Conservation (phyloP, 2,797 vertebrate species). For the Eutrigla gurnardus region DNA sequence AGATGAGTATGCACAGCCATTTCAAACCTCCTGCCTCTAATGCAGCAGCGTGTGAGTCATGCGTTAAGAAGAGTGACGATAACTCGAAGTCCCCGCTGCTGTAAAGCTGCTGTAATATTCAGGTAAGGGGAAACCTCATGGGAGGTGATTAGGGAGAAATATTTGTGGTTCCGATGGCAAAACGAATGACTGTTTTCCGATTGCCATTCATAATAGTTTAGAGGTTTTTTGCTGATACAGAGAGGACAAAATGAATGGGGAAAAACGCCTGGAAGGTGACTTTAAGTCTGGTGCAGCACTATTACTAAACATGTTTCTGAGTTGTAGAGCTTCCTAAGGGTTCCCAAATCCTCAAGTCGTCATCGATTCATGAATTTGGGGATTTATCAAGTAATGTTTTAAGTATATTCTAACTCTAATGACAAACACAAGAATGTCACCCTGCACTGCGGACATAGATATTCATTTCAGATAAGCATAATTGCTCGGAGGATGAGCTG, state of each 20-base stretch:
- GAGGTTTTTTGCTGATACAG: constrained; percentile 15
- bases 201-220: not conserved
- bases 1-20: constrained; percentile 60
- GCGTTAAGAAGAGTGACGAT: constrained; percentile 37
- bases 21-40: constrained; percentile 42
- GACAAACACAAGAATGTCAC: constrained; percentile 4
- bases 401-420: constrained; percentile 7
- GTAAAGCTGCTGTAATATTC: constrained; percentile 13
- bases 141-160: constrained; percentile 14
- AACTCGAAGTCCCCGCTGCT: constrained; percentile 30
- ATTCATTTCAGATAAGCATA: constrained; percentile 45
- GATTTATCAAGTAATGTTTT: constrained; percentile 27
- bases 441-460: constrained; percentile 18
- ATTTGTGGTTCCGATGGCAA: not conserved
- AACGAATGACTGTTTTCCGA: not conserved
- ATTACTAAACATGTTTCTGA: not conserved
- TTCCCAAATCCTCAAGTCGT: constrained; percentile 8
- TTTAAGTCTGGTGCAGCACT: not conserved
- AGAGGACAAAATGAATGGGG: not conserved
- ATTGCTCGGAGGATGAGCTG: constrained; percentile 49
- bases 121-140: constrained; percentile 11
- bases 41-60: constrained; percentile 43
- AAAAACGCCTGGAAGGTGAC: not conserved
- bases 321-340: not conserved
- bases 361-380: constrained; percentile 7